Conservation (phyloP, 2,888 invertebrate species). For the Mimachlamys varia region DNA sequence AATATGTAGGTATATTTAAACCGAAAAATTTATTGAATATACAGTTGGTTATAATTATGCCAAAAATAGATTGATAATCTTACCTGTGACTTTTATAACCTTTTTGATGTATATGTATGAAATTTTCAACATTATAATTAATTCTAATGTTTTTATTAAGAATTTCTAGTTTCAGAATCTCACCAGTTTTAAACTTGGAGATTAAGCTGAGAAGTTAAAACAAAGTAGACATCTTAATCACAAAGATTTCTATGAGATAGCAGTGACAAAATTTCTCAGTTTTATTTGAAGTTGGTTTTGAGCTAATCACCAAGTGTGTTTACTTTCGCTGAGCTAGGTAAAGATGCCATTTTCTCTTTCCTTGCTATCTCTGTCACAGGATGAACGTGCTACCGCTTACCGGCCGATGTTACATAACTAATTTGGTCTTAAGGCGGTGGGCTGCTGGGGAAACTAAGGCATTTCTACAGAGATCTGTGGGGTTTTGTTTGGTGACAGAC, state of each 20-base stretch:
- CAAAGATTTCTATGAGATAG: background rate
- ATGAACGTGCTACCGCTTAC: background rate
- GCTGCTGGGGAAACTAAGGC: slow-evolving; percentile 23
- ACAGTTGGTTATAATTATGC: too few species aligned
- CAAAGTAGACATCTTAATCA: slow-evolving; percentile 30
- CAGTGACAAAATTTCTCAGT: background rate
- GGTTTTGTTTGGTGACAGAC: slow-evolving; percentile 9
- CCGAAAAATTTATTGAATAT: too few species aligned
- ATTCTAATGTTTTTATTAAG: background rate
- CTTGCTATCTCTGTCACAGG: background rate
- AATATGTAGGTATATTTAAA: background rate
- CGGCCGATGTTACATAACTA: slow-evolving; percentile 2
- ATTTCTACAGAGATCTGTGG: background rate
- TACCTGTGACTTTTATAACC: too few species aligned
- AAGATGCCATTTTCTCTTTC: background rate
- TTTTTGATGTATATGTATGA: background rate
- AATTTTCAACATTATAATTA: background rate
- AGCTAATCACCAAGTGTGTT: background rate
- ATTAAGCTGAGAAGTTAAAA: background rate
- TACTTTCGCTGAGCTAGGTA: background rate
- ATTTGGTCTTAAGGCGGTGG: background rate
- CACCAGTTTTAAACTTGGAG: background rate
- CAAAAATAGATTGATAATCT: too few species aligned
- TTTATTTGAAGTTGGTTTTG: slow-evolving; percentile 25
- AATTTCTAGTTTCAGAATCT: background rate